Evolutionary conservation across 2,113 vertebrate species (phyloP).

Genomic region (Pica pica): DNA sequence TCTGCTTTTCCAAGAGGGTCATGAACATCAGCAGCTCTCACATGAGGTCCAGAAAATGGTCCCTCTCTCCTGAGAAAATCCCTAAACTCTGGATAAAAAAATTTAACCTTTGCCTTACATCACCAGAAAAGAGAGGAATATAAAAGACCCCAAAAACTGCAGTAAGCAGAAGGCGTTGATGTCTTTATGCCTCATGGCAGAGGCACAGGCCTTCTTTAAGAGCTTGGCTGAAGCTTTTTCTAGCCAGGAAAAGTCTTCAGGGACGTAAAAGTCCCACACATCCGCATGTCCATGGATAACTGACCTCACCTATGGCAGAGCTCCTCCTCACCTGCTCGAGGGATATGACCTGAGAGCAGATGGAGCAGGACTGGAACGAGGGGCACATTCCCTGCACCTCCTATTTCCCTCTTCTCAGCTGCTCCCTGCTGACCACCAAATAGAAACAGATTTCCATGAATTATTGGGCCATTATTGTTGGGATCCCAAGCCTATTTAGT

Average conservation of each 20-base stretch:
- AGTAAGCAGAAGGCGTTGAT: neutral
- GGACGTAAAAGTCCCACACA: neutral
- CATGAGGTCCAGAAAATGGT: neutral
- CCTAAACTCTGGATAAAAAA: neutral
- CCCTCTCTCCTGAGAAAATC: neutral
- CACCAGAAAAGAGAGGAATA: neutral
- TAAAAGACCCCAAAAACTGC: neutral
- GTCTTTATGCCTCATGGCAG: neutral
- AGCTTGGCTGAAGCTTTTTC: neutral
- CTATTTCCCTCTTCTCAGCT: neutral
- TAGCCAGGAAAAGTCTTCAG: neutral
- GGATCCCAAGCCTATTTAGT: neutral
- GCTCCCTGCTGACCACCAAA: neutral
- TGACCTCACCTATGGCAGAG: neutral
- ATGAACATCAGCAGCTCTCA: neutral
- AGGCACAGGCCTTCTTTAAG: neutral
- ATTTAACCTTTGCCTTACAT: neutral
- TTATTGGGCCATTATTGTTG: neutral
- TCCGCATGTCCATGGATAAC: fast-evolving
- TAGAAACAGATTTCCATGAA: neutral
- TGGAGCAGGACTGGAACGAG: neutral
- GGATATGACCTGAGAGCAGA: neutral
- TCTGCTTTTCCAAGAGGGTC: neutral
- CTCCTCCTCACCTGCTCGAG: neutral
- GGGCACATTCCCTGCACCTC: too few species aligned